Base-by-base conservation (phyloP, 2,888 invertebrate species). In the Sphaeridia pumilis region DNA sequence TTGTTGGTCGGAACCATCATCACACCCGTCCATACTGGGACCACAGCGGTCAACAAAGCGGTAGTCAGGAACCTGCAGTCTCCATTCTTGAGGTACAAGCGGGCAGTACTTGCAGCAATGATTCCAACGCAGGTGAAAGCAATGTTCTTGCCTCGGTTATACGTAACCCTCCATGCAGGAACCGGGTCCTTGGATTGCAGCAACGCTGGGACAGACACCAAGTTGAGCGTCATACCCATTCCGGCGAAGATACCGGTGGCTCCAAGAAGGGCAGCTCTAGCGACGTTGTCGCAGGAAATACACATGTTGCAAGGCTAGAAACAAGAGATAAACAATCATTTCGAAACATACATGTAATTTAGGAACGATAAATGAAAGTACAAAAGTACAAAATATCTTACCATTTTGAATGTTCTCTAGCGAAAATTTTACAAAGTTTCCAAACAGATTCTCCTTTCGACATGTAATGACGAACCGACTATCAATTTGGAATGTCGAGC, bases 1-100 rank as follows among this genome's bases (percentile, higher is more conserved):
- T 52, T 43, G 42, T 52, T 52, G 3, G 52, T 52, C 2, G 55
- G 47, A 4, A 43, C 46, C 55, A 55, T 55, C n/a, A 50, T 46
- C 24, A 46, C 44, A 3, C 47, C 3, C 2, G 55, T 55, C 38
- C 34, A 50, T 1, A 51, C 51, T 10, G 51, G 35, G 3, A 51
- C 35, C 14, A 45, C 3, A n/a, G 50, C 26, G 28, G 21, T 46
- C n/a, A 51, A 20, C 3, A 12, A 42, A 14, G 51, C 43, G 4
- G 20, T 17, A 4, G 25, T 21, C 17, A 54, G 31, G 17, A 44
- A 54, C 2, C 46, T 28, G 7, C 45, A 24, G 36, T 51, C 49
- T 24, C 51, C 51, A n/a, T 46, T 51, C 24, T 51, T 51, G 28
- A 35, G 47, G 20, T 43, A 46, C 4, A 46, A 28, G 34, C 48